A percentile compares a stretch with the other conserved stretches of the same genome.
Evolutionary conservation across 2,797 vertebrate genomes (phyloP).

Genomic region (Peromyscus attwateri): DNA sequence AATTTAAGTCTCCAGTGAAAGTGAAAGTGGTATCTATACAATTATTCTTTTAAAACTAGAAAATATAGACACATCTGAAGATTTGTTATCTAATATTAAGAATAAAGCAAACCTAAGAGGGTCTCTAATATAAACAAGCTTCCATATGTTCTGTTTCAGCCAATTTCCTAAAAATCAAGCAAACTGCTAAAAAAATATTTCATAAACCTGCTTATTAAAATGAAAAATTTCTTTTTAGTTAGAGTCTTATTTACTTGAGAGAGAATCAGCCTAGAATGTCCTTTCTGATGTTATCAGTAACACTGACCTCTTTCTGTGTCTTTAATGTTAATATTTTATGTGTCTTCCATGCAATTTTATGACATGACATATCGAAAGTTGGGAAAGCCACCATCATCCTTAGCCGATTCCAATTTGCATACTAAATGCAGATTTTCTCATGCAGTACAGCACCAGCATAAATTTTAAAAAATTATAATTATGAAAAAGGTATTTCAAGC

Average conservation of each 20-base stretch:
- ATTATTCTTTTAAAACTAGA: not conserved
- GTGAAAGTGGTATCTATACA: accelerated
- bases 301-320: slow-evolving; percentile 14
- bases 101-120: accelerated
- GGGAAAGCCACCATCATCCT: slow-evolving; percentile 2
- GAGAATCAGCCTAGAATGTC: not conserved
- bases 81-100: not conserved
- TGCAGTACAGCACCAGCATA: slow-evolving; percentile 47
- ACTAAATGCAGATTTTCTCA: slow-evolving; percentile 49
- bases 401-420: slow-evolving; percentile 46
- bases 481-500: slow-evolving; percentile 69
- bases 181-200: not conserved
- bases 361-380: slow-evolving; percentile 73
- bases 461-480: slow-evolving; percentile 74
- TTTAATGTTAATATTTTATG: slow-evolving; percentile 52
- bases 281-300: not conserved
- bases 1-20: not conserved
- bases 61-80: not conserved
- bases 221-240: not conserved
- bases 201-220: not conserved
- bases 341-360: slow-evolving; percentile 10
- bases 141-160: not conserved
- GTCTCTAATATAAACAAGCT: not conserved
- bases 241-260: slow-evolving; percentile 24
- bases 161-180: not conserved